phyloP scores from a whole-genome alignment of 2,888 invertebrate species.

The Hartigia nigra region DNA sequence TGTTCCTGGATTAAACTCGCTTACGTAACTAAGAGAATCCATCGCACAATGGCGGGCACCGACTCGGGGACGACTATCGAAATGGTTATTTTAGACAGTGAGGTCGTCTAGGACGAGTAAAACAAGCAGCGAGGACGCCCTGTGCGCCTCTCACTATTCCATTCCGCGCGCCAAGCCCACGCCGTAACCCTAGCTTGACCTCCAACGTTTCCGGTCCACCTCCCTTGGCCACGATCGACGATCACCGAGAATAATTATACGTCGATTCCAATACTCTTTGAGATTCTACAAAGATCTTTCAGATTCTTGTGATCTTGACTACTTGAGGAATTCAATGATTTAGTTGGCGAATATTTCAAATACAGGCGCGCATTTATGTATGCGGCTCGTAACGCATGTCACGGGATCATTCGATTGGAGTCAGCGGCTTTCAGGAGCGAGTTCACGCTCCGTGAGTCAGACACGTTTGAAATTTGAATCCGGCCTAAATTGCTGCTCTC shows the following conservation, averaged over 20 bases:
- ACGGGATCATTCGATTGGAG: neutral
- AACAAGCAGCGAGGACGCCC: constrained; percentile 58
- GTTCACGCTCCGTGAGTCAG: neutral
- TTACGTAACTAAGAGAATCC: neutral
- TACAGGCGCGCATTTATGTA: neutral
- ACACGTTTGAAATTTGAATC: constrained; percentile 2
- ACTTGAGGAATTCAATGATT: neutral
- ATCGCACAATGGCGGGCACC: constrained; percentile 23
- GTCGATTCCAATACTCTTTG: neutral
- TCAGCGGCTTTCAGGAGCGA: neutral
- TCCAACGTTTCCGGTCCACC: constrained; percentile 50
- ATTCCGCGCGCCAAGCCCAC: constrained; percentile 39
- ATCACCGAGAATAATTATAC: neutral
- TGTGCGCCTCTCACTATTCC: constrained; percentile 42
- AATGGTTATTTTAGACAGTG: constrained; percentile 59
- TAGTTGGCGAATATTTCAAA: neutral
- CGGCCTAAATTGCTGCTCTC: constrained; percentile 1
- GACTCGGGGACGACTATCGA: constrained; percentile 38
- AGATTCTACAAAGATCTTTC: neutral
- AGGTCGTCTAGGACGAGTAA: constrained; percentile 60
- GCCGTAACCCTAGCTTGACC: constrained; percentile 50
- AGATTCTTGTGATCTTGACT: neutral
- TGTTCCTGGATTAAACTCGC: neutral
- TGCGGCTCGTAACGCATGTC: neutral
- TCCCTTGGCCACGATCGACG: constrained; percentile 7